These are phyloP conservation scores for Coreoperca whiteheadi DNA, from an alignment of 2,113 vertebrate species.

Conservation along the genomic window DNA sequence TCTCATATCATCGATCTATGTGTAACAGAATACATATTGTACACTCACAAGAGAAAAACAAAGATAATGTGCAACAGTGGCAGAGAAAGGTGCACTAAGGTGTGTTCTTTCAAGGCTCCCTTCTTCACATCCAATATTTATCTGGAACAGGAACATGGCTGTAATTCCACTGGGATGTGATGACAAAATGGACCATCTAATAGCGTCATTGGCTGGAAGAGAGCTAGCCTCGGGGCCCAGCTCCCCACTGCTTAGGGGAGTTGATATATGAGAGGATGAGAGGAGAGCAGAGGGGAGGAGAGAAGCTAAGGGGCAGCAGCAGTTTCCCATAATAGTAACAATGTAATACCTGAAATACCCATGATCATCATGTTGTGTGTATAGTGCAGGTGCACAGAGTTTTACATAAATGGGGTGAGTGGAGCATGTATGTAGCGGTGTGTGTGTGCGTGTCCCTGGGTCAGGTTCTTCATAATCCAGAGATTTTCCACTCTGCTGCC, in stretches of 20 bases:
- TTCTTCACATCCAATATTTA: slow-evolving; percentile 59
- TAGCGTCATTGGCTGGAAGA: slow-evolving; percentile 56
- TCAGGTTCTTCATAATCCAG: slow-evolving; percentile 68
- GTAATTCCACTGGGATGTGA: slow-evolving; percentile 59
- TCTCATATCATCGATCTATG: slow-evolving; percentile 19
- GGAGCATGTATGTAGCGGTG: slow-evolving; percentile 22
- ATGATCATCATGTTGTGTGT: slow-evolving; percentile 49
- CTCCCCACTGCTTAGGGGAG: slow-evolving; percentile 68
- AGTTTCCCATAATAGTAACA: slow-evolving; percentile 72
- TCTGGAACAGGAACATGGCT: slow-evolving; percentile 40
- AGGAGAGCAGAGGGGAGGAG: slow-evolving; percentile 58
- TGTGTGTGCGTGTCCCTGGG: slow-evolving; percentile 33
- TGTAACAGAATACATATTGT: slow-evolving; percentile 3
- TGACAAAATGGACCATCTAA: slow-evolving; percentile 71
- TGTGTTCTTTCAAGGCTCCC: slow-evolving; percentile 27
- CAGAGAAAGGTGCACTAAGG: slow-evolving; percentile 12
- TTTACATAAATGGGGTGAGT: slow-evolving; percentile 62
- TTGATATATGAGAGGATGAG: slow-evolving; percentile 76
- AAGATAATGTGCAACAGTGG: slow-evolving; percentile 4
- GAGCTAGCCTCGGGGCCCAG: slow-evolving; percentile 56
- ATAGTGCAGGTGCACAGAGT: slow-evolving; percentile 52
- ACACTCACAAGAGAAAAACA: neutral
- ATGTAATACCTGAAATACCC: slow-evolving; percentile 57
- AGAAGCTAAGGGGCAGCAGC: slow-evolving; percentile 60
- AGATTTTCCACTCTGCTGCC: slow-evolving; percentile 76